Evolutionary conservation across 2,888 invertebrate genomes (phyloP).

Genomic region (Elysia crispata): DNA sequence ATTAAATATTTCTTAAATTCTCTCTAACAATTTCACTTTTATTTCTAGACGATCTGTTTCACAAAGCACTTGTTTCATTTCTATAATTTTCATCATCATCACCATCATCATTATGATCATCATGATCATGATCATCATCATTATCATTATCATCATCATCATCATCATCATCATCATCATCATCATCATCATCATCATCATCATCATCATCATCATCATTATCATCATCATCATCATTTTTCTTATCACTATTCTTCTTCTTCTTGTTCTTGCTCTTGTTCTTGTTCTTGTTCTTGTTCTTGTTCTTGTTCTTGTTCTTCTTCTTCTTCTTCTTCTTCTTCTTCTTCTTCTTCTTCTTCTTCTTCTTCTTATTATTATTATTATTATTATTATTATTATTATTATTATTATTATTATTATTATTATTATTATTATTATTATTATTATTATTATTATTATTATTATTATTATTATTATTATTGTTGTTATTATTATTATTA

Average conservation of each 20-base stretch:
- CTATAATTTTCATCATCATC: not conserved
- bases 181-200: constrained; percentile 20
- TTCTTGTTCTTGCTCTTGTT: no score
- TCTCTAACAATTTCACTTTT: no score
- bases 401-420: not conserved
- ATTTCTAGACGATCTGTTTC: no score
- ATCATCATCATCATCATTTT: no score
- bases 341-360: constrained; percentile 2
- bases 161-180: constrained; percentile 13
- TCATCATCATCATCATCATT: constrained; percentile 26
- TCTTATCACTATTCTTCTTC: no score
- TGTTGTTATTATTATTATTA: no score
- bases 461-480: not conserved
- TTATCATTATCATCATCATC: constrained; percentile 12
- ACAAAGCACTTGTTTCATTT: not conserved
- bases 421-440: not conserved
- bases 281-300: no score
- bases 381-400: constrained; percentile 6
- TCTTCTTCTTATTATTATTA: no score
- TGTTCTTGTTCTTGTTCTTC: not conserved
- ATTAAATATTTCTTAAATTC: no score
- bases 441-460: not conserved
- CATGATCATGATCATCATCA: no score
- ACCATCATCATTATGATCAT: no score
- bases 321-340: not conserved